A percentile compares a stretch with the other conserved stretches of the same genome.
phyloP scores from a whole-genome alignment of 1,140 invertebrate species.

The Gonatopus flavifemur region DNA sequence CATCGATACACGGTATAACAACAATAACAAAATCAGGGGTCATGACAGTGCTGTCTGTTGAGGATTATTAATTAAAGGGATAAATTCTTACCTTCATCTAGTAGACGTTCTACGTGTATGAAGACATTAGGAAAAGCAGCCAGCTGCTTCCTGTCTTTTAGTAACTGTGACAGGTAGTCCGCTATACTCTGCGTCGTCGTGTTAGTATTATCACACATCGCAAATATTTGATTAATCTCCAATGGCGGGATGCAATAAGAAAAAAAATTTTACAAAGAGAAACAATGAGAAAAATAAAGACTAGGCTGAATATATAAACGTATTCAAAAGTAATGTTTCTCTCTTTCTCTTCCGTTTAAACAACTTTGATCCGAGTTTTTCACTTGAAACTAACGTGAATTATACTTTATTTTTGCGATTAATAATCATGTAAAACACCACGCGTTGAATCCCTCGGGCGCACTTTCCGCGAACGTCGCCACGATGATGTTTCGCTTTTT shows the following conservation, averaged over 20 bases:
- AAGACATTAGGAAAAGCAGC: slow-evolving; percentile 99
- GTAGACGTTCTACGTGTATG: slow-evolving; percentile 96
- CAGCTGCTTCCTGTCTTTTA: slow-evolving; percentile 99
- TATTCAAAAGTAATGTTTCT: too few relatives aligned
- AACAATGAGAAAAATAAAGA: slow-evolving; percentile 45
- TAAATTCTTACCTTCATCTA: slow-evolving; percentile 99
- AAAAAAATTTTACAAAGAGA: slow-evolving; percentile 20
- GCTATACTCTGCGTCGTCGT: slow-evolving; percentile 93
- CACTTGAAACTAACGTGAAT: too few relatives aligned
- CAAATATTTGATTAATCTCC: slow-evolving; percentile 56
- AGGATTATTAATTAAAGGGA: slow-evolving; percentile 24
- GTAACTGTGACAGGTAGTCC: slow-evolving; percentile 99
- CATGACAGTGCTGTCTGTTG: not conserved
- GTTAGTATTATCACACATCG: slow-evolving; percentile 73
- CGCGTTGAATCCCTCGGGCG: slow-evolving; percentile 19
- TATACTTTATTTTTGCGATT: too few relatives aligned
- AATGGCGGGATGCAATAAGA: slow-evolving; percentile 32
- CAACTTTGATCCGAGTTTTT: too few relatives aligned
- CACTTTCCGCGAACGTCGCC: slow-evolving; percentile 18
- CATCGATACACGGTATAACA: too few relatives aligned
- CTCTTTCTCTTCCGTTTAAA: too few relatives aligned
- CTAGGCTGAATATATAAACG: too few relatives aligned
- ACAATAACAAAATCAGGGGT: not conserved
- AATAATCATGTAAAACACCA: too few relatives aligned
- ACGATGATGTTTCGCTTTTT: slow-evolving; percentile 8